These are phyloP conservation scores for Darwinula stevensoni DNA, from an alignment of 2,888 invertebrate species.

Conservation along the genomic window DNA sequence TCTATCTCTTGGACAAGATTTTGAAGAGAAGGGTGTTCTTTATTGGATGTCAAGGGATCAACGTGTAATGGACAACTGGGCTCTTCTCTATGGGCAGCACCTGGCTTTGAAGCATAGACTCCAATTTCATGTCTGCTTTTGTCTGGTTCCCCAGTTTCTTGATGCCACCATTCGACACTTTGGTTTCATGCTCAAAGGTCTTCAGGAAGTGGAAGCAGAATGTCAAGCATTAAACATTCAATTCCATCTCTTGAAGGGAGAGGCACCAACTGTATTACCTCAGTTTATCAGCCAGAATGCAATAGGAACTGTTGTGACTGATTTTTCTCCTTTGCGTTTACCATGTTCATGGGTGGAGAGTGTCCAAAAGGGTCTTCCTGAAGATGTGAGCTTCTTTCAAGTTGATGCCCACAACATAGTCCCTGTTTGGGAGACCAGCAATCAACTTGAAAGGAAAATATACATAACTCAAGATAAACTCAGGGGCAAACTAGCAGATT, in stretches of 20 bases:
- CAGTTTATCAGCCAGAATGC: constrained; percentile 34
- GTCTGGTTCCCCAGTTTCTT: constrained; percentile 43
- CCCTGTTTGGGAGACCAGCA: constrained; percentile 58
- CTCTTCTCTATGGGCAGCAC: constrained; percentile 55
- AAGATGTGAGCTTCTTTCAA: constrained; percentile 23
- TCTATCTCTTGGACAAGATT: constrained; percentile 28
- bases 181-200: constrained; percentile 44
- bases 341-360: constrained; percentile 38
- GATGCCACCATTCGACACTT: constrained; percentile 54
- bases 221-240: constrained; percentile 36
- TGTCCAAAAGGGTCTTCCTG: constrained; percentile 31
- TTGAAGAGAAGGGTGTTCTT: constrained; percentile 28
- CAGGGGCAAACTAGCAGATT: constrained; percentile 36
- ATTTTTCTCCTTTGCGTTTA: constrained; percentile 45
- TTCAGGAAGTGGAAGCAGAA: constrained; percentile 39
- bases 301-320: constrained; percentile 50
- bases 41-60: constrained; percentile 83
- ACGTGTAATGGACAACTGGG: constrained; percentile 61
- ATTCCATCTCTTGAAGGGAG: constrained; percentile 43
- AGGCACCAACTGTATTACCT: constrained; percentile 30
- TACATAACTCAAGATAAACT: constrained; percentile 62
- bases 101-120: constrained; percentile 46
- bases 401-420: constrained; percentile 76
- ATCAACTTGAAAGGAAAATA: constrained; percentile 61
- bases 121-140: constrained; percentile 52